Evolutionary conservation across 1,140 invertebrate genomes (phyloP).

Genomic region (Lepidurus packardi): DNA sequence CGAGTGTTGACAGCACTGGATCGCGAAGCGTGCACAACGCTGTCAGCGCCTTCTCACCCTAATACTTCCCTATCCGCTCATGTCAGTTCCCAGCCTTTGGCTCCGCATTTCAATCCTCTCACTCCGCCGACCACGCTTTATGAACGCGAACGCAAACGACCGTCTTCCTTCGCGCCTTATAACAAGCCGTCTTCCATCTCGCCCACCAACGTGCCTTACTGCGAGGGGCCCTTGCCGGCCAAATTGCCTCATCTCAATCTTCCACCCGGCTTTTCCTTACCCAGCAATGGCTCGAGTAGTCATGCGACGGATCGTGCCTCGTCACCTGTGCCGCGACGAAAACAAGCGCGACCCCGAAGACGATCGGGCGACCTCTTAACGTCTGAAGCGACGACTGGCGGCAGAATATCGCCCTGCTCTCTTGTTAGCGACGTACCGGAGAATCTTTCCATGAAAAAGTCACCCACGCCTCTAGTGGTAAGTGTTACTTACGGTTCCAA

Average conservation of each 20-base stretch:
- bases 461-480: conserved; percentile 8
- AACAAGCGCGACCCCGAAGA: conserved; percentile 61
- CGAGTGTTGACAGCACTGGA: not conserved
- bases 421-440: conserved; percentile 38
- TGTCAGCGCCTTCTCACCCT: not conserved
- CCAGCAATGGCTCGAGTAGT: conserved; percentile 12
- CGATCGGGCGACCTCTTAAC: conserved; percentile 64
- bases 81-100: not conserved
- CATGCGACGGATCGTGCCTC: not conserved
- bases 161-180: not conserved
- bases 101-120: not conserved
- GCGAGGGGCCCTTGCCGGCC: not conserved
- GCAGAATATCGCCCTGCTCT: conserved; percentile 46
- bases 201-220: not conserved
- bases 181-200: not conserved
- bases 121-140: not conserved
- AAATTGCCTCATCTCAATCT: conserved; percentile 18
- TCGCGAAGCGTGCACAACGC: not conserved
- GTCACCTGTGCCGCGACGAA: conserved; percentile 31
- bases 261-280: not conserved
- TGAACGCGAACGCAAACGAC: not conserved
- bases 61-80: not conserved
- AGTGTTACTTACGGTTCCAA: not conserved
- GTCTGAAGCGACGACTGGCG: conserved; percentile 52
- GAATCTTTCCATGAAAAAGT: conserved; percentile 40